A percentile compares a stretch with the other conserved stretches of the same genome.
These are phyloP conservation scores for Helicoverpa zea DNA, from an alignment of 1,140 invertebrate genomes.

Conservation along the genomic window DNA sequence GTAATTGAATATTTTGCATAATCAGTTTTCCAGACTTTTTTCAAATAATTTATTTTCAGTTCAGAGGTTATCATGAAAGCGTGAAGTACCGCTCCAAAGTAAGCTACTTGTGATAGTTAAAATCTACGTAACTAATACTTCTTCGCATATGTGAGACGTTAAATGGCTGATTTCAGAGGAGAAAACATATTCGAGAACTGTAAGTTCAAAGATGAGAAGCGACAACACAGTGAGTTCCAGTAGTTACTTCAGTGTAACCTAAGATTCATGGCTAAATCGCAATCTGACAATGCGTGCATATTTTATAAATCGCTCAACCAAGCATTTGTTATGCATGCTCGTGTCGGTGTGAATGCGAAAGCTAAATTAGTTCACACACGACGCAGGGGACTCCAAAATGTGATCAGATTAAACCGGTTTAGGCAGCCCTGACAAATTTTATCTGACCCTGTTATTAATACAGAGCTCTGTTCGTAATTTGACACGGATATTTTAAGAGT, in stretches of 20 bases:
- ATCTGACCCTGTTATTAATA: slow-evolving; percentile 34
- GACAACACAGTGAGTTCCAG: slow-evolving; percentile 20
- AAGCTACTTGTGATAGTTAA: no score
- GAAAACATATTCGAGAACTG: no score
- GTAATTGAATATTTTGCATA: no score
- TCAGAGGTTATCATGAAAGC: no score
- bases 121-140: no score
- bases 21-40: no score
- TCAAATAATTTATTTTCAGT: no score
- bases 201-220: not conserved
- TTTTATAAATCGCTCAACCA: slow-evolving; percentile 80
- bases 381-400: slow-evolving; percentile 45
- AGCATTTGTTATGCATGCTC: slow-evolving; percentile 74
- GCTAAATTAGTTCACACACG: slow-evolving; percentile 73
- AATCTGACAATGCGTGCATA: slow-evolving; percentile 77
- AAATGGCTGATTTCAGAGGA: no score
- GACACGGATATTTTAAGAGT: not conserved
- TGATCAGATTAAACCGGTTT: slow-evolving; percentile 55
- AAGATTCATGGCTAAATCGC: slow-evolving; percentile 68
- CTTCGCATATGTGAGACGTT: no score
- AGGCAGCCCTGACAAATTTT: slow-evolving; percentile 35
- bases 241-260: slow-evolving; percentile 26
- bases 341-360: slow-evolving; percentile 58
- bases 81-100: no score
- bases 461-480: not conserved